A percentile compares a stretch with the other conserved stretches of the same genome.
Evolutionary conservation across 1,140 invertebrate genomes (phyloP).

Genomic region (Caenorhabditis brenneri): DNA sequence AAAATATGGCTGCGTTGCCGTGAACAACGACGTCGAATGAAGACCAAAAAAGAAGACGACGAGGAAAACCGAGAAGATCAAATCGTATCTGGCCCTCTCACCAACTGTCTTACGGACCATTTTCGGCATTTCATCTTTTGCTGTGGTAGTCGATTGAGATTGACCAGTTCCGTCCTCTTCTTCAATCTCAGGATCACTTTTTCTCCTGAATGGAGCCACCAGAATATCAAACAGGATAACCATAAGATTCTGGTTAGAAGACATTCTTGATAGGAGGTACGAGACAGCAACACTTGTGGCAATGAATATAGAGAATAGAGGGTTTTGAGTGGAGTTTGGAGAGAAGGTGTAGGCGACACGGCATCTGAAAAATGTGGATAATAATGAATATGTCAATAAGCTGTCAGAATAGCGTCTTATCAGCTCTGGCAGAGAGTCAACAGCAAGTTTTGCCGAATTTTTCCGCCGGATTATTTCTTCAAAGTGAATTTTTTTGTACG

Average conservation of each 20-base stretch:
- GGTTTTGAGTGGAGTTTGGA: conserved; percentile 83
- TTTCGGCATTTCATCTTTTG: conserved; percentile 84
- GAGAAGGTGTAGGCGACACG: conserved; percentile 71
- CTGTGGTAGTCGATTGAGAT: not conserved
- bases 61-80: conserved; percentile 85
- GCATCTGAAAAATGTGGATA: too few relatives aligned
- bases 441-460: too few relatives aligned
- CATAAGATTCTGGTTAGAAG: conserved; percentile 71
- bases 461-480: too few relatives aligned
- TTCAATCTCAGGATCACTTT: not conserved
- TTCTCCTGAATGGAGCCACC: not conserved
- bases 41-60: conserved; percentile 87
- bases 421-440: too few relatives aligned
- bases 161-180: conserved; percentile 9
- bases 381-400: too few relatives aligned
- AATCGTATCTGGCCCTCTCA: conserved; percentile 87
- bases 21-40: conserved; percentile 93
- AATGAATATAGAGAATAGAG: conserved; percentile 92
- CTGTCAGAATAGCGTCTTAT: too few relatives aligned
- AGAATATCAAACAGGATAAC: conserved; percentile 50
- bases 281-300: conserved; percentile 84
- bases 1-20: conserved; percentile 71
- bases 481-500: too few relatives aligned
- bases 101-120: conserved; percentile 78
- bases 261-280: conserved; percentile 79